Evolutionary conservation across 2,888 invertebrate genomes (phyloP).

Genomic region (Sinohyriopsis cumingii): DNA sequence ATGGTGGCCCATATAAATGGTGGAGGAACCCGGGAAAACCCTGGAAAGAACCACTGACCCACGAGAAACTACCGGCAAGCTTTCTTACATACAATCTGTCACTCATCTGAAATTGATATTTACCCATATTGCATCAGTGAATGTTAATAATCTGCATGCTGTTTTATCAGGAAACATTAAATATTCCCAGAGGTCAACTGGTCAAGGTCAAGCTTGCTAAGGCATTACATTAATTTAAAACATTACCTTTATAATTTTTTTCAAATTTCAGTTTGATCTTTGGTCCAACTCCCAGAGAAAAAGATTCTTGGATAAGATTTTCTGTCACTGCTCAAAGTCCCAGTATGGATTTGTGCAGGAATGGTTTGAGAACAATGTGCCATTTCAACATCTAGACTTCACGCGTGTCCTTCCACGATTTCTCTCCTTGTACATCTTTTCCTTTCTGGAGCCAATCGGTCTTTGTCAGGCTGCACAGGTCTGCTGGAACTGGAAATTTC

Average conservation of each 20-base stretch:
- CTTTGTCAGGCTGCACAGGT: constrained; percentile 66
- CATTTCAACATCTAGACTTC: constrained; percentile 66
- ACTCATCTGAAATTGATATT: too few species aligned
- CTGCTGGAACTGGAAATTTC: constrained; percentile 70
- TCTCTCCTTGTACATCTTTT: constrained; percentile 67
- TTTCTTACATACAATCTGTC: too few species aligned
- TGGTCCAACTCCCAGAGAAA: constrained; percentile 71
- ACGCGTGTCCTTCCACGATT: constrained; percentile 66
- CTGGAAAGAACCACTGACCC: too few species aligned
- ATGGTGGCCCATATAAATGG: too few species aligned
- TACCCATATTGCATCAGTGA: too few species aligned
- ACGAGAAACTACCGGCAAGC: too few species aligned
- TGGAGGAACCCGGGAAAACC: too few species aligned
- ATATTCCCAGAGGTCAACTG: too few species aligned
- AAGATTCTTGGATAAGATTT: constrained; percentile 64
- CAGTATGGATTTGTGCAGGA: constrained; percentile 67
- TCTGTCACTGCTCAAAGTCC: constrained; percentile 59
- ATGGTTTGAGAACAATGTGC: constrained; percentile 65
- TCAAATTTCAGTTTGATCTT: constrained; percentile 66
- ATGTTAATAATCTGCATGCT: too few species aligned
- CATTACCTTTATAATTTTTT: neutral
- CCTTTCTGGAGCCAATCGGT: constrained; percentile 69
- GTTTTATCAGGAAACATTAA: too few species aligned
- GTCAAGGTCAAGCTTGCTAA: too few species aligned
- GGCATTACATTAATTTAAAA: too few species aligned